Evolutionary conservation across 2,888 invertebrate species (phyloP).

Genomic region (Strigamia transsilvanica): DNA sequence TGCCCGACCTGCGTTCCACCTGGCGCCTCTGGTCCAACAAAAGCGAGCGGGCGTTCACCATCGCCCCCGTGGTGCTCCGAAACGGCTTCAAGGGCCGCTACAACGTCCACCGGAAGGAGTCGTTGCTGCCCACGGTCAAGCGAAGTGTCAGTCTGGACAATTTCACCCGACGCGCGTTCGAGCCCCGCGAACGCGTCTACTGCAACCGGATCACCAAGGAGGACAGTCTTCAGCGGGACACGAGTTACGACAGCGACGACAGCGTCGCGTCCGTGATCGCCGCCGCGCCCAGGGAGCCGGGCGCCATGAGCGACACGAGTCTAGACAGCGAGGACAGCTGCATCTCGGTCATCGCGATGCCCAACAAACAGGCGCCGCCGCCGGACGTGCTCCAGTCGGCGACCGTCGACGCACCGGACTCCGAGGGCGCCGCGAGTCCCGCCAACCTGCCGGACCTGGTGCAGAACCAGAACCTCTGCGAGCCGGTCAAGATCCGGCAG

Average conservation of each 20-base stretch:
- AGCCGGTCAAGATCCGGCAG: not conserved
- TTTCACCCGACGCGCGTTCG: conserved; percentile 51
- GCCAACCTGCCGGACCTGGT: not conserved
- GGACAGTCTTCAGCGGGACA: conserved; percentile 88
- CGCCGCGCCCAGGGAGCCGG: conserved; percentile 73
- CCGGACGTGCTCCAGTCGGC: not conserved
- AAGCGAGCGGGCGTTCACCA: not conserved
- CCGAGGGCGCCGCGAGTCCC: not conserved
- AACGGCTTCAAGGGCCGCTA: not conserved
- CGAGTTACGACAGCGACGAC: conserved; percentile 92
- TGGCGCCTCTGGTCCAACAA: not conserved
- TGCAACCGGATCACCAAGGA: conserved; percentile 60
- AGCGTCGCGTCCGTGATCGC: conserved; percentile 93
- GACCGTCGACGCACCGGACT: not conserved
- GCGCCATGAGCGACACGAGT: conserved; percentile 91
- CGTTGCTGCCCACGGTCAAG: conserved; percentile 55
- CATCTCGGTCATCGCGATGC: conserved; percentile 89
- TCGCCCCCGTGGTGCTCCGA: not conserved
- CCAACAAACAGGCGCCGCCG: conserved; percentile 73
- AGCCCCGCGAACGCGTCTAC: conserved; percentile 49
- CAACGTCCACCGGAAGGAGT: not conserved
- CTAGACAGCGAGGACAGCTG: conserved; percentile 93
- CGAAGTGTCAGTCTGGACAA: conserved; percentile 58
- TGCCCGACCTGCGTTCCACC: conserved; percentile 53
- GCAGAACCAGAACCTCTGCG: not conserved